Conservation (phyloP, 2,113 vertebrate genomes). For the Semnornis frantzii region DNA sequence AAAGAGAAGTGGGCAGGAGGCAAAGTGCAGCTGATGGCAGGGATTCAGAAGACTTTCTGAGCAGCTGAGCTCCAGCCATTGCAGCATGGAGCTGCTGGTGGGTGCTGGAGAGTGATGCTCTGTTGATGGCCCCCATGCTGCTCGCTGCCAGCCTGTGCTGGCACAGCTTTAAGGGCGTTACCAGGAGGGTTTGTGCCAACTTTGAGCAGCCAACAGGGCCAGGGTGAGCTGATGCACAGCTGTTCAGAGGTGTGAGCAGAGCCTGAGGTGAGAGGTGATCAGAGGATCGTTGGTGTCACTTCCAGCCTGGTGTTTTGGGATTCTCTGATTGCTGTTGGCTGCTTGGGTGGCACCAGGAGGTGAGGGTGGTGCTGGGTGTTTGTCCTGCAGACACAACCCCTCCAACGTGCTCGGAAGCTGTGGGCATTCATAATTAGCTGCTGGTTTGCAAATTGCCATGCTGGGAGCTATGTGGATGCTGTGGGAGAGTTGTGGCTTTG, state of each 20-base stretch:
- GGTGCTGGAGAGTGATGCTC: not conserved
- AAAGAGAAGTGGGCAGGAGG: not conserved
- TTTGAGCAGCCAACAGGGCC: rapidly evolving
- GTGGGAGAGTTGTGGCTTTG: not conserved
- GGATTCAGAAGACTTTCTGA: not conserved
- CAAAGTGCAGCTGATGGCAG: rapidly evolving
- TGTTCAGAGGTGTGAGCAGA: not conserved
- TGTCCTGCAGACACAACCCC: not conserved
- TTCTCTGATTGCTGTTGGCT: not conserved
- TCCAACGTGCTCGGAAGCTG: rapidly evolving
- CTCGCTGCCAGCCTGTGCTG: not conserved
- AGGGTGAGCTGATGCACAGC: rapidly evolving
- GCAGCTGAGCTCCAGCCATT: not conserved
- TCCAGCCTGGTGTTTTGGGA: not conserved
- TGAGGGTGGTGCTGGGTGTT: rapidly evolving
- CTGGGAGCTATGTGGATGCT: not conserved
- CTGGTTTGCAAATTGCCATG: not conserved
- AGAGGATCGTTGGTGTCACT: not conserved
- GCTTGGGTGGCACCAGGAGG: not conserved
- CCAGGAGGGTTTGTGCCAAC: rapidly evolving
- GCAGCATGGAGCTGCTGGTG: not conserved
- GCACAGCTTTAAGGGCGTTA: not conserved
- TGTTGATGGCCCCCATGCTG: not conserved
- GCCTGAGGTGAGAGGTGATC: not conserved
- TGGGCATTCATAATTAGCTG: not conserved